Base-by-base conservation (phyloP, 2,797 vertebrate genomes). In the Microchirus variegatus region DNA sequence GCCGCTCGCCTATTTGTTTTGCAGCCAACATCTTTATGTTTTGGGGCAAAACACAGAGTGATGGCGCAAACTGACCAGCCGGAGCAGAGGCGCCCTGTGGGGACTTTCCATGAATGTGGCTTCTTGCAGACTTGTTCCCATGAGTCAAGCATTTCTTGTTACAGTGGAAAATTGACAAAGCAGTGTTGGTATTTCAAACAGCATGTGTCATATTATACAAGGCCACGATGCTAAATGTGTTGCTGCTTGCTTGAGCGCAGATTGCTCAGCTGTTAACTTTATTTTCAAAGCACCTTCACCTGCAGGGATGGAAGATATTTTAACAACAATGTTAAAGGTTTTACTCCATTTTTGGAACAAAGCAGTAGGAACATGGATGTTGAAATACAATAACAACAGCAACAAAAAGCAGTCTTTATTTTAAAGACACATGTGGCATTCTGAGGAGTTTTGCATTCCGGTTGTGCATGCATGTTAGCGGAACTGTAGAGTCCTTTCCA, bases 151-250 rank as follows among this genome's bases (percentile, higher is more conserved):
- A 67, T 65, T 82, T 81, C 70, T 75, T 79, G 77, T 77, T 80
- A 77, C 53, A 75, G 80, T 85, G 90, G 89, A 88, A 91, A 77
- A 62, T 50, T 67, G 72, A 70, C 75, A 84, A 55, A 81, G 82
- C 74, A 74, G 75, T 91, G 91, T 93, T 90, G 80, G 56, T 82
- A 87, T 68, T 72, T 78, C 62, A 91, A 92, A 91, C 88, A 92
- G 58, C 55, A 71, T 88, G 88, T 92, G 86, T 86, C 87, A 90
- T 41, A 90, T 91, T 83, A 61, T 59, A 83, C 56, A 77, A 78
- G 59, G 59, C 74, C 75, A 18, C 54, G 18, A 38, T 59, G 66
- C 48, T 56, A 51, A 58, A 47, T 55, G 57, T 64, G 42, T 46
- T 16, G 61, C 26, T 53, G 74, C 59, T 53, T 53, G 67, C 53